Percentiles rank a stretch among this genome's conserved stretches.
Conservation (phyloP, 2,888 invertebrate species). For the Caenorhabditis macrosperma region DNA sequence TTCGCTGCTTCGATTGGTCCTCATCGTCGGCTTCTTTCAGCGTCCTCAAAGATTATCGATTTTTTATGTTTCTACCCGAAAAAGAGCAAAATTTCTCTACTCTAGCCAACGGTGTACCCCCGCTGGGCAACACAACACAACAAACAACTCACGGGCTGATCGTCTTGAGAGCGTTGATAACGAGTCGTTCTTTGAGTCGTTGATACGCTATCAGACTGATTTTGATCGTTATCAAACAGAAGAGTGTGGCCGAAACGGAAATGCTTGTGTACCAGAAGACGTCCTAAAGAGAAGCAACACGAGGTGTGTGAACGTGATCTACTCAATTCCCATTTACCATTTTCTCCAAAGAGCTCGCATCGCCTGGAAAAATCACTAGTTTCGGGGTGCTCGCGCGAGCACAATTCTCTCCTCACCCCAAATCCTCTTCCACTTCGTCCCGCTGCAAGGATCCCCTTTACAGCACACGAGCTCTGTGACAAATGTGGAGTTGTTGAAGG, state of each 20-base stretch:
- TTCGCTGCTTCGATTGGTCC: conserved; percentile 11
- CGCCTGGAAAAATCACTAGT: too few relatives aligned
- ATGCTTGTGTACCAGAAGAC: conserved; percentile 30
- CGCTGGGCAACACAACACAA: neutral
- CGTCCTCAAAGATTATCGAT: neutral
- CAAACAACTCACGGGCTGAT: conserved; percentile 7
- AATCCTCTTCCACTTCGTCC: conserved; percentile 11
- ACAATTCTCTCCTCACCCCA: too few relatives aligned
- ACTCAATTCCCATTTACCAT: too few relatives aligned
- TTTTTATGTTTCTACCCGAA: neutral
- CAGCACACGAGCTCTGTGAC: conserved; percentile 27
- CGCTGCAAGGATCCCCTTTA: conserved; percentile 17
- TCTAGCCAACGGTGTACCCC: neutral
- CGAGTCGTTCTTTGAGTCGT: conserved; percentile 14
- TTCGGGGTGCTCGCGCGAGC: too few relatives aligned
- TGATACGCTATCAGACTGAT: conserved; percentile 20
- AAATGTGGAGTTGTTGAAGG: conserved; percentile 8
- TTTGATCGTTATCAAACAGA: conserved; percentile 16
- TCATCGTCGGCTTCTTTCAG: conserved; percentile 30
- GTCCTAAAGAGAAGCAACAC: neutral
- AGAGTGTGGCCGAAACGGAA: neutral
- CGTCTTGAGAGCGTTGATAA: conserved; percentile 30
- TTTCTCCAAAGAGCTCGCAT: too few relatives aligned
- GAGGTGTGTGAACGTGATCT: conserved; percentile 2
- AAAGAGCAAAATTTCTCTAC: too few relatives aligned